phyloP scores from a whole-genome alignment of 2,888 invertebrate species.

The Drosophila leonis region DNA sequence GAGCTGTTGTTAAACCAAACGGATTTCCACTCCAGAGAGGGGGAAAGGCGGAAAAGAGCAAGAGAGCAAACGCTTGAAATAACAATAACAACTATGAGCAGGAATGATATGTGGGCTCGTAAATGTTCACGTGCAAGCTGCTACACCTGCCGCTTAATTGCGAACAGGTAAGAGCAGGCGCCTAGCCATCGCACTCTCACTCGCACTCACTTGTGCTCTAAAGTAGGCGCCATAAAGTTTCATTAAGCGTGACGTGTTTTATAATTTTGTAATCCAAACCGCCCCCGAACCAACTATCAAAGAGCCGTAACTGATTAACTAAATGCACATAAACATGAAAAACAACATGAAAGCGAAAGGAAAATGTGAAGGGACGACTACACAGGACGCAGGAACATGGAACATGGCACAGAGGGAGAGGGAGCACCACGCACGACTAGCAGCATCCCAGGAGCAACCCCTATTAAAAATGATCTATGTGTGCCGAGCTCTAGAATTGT shows the following conservation, averaged over 20 bases:
- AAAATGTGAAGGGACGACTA: constrained; percentile 14
- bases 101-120: constrained; percentile 69
- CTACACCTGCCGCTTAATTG: constrained; percentile 75
- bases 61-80: constrained; percentile 60
- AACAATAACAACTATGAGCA: constrained; percentile 62
- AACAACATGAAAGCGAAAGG: constrained; percentile 42
- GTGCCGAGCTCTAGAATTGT: constrained; percentile 23
- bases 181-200: constrained; percentile 12
- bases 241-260: constrained; percentile 79
- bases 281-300: constrained; percentile 46
- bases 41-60: constrained; percentile 15
- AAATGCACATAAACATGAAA: constrained; percentile 70
- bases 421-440: constrained; percentile 32
- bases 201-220: constrained; percentile 15
- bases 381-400: constrained; percentile 12
- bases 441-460: constrained; percentile 67
- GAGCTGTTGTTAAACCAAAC: constrained; percentile 60
- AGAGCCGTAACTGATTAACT: constrained; percentile 76
- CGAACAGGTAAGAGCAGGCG: constrained; percentile 38
- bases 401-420: background rate
- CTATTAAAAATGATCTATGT: constrained; percentile 62
- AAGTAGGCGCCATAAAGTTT: constrained; percentile 77
- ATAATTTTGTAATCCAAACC: constrained; percentile 56
- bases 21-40: constrained; percentile 57
- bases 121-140: constrained; percentile 45